Conservation (phyloP, 2,888 invertebrate species). For the Macroteleia sp. region DNA sequence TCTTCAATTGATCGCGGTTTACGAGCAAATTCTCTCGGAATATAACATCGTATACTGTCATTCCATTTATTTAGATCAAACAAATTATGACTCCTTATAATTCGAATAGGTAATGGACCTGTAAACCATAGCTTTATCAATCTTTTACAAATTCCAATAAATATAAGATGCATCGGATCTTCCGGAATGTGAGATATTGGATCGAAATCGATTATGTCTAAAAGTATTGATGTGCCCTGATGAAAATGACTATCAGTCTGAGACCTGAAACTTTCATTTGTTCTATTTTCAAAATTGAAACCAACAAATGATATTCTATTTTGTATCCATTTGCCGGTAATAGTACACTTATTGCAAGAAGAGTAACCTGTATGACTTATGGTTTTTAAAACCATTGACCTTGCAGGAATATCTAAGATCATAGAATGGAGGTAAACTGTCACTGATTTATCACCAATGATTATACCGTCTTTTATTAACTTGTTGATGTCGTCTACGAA, state of each 20-base stretch:
- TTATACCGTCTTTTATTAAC: neutral
- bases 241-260: slow-evolving; percentile 3
- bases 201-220: slow-evolving; percentile 1
- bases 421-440: slow-evolving; percentile 2
- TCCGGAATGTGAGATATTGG: slow-evolving; percentile 14
- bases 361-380: slow-evolving; percentile 22
- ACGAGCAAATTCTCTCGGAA: no score
- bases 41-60: no score
- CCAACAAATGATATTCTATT: neutral
- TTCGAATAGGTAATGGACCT: neutral
- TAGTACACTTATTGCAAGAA: slow-evolving; percentile 12
- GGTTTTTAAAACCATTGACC: slow-evolving; percentile 17
- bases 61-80: no score
- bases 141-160: slow-evolving; percentile 10
- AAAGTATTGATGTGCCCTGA: slow-evolving; percentile 2
- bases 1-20: no score
- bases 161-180: slow-evolving; percentile 23
- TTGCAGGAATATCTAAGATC: slow-evolving; percentile 22
- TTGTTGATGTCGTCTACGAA: neutral
- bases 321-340: neutral
- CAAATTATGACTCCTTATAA: no score
- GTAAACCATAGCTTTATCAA: slow-evolving; percentile 16
- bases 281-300: neutral
- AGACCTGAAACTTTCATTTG: neutral
- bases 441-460: neutral